A percentile compares a stretch with the other conserved stretches of the same genome.
These are phyloP conservation scores for Mamestra brassicae DNA, from an alignment of 2,888 invertebrate genomes.

Conservation along the genomic window DNA sequence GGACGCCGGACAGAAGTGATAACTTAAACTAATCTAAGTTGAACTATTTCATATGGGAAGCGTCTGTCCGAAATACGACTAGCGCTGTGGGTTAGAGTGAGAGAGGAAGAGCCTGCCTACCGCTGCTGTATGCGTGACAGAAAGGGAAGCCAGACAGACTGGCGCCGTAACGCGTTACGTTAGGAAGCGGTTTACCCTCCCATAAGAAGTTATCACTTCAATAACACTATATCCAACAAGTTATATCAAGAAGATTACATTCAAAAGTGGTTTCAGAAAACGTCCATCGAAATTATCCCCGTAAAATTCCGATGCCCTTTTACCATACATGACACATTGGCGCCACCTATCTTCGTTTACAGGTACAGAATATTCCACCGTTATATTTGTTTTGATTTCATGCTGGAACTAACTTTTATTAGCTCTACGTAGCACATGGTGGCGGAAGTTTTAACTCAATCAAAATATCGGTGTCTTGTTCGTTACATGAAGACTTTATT, in stretches of 20 bases:
- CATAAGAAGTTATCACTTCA: no score
- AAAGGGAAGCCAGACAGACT: no score
- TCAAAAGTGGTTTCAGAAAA: constrained; percentile 29
- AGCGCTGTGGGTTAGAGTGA: no score
- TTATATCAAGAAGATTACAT: constrained; percentile 1
- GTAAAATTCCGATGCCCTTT: constrained; percentile 10
- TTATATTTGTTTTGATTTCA: neutral
- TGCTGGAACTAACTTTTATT: neutral
- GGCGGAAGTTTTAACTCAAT: neutral
- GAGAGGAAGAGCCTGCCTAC: no score
- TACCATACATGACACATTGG: constrained; percentile 34
- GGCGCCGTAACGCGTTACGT: no score
- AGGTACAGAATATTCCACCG: constrained; percentile 32
- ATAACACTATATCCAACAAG: neutral
- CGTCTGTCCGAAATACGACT: no score
- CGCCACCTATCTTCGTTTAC: constrained; percentile 45
- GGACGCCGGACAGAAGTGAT: no score
- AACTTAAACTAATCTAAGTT: no score
- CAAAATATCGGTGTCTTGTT: neutral
- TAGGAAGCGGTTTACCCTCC: no score
- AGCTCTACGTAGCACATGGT: neutral
- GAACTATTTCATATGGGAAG: no score
- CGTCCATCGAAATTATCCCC: constrained; percentile 3
- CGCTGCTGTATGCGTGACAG: no score
- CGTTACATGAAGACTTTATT: neutral